A percentile compares a stretch with the other conserved stretches of the same genome.
phyloP scores from a whole-genome alignment of 2,888 invertebrate genomes.

The Lepidocyrtinus sp. region DNA sequence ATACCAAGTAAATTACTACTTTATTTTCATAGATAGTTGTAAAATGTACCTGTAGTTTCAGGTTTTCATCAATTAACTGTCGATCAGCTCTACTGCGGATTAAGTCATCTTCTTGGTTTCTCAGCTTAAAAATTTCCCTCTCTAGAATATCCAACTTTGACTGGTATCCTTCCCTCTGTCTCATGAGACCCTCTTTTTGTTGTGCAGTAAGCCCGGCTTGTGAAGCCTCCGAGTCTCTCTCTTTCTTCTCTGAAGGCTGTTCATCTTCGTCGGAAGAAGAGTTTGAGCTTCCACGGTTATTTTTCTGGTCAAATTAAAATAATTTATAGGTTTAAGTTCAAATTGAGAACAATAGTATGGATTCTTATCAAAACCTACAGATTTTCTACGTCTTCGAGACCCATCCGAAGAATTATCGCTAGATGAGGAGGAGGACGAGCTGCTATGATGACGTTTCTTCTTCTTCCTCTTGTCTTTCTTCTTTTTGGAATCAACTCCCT shows the following conservation, averaged over 20 bases:
- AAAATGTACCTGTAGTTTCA: constrained; percentile 88
- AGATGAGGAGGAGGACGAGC: constrained; percentile 68
- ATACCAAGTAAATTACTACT: constrained; percentile 25
- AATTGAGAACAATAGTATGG: too few species aligned
- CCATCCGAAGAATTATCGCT: constrained; percentile 64
- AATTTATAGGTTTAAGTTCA: constrained; percentile 3
- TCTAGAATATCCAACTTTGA: constrained; percentile 82
- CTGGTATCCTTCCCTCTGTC: constrained; percentile 87
- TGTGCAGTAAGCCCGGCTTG: constrained; percentile 71
- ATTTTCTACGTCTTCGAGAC: constrained; percentile 57
- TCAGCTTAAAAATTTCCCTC: constrained; percentile 84
- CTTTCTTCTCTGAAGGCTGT: constrained; percentile 52
- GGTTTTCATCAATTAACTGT: constrained; percentile 78
- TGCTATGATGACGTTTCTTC: constrained; percentile 64
- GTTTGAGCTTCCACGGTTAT: constrained; percentile 58
- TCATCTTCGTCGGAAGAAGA: constrained; percentile 67
- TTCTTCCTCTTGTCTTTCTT: constrained; percentile 67
- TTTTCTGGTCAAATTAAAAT: constrained; percentile 39
- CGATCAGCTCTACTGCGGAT: constrained; percentile 73
- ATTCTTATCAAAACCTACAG: constrained; percentile 44
- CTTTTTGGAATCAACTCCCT: constrained; percentile 61
- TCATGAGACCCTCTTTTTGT: constrained; percentile 84
- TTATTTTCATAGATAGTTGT: constrained; percentile 59
- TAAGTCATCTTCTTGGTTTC: constrained; percentile 85
- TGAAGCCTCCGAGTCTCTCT: constrained; percentile 25